Base-by-base conservation (phyloP, 2,888 invertebrate species). In the Acrobasis consociella region DNA sequence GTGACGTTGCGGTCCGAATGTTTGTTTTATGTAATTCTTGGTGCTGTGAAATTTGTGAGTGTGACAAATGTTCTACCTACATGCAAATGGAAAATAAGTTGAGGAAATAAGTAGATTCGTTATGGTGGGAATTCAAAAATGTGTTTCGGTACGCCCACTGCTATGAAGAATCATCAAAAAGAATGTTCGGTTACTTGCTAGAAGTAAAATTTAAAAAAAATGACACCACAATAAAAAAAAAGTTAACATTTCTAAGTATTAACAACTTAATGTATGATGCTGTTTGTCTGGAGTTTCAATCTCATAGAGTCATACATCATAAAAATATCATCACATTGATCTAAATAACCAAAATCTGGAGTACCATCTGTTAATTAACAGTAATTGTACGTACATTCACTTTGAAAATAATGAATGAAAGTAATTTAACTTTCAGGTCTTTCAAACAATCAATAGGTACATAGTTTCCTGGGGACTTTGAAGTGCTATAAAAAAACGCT, bases 361-460 rank as follows among this genome's bases (percentile, higher is more conserved):
- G 42, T 42, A 11, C 42, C 11, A 3, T 42, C 42, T 42, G 11
- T 10, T 42, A 39, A 42, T 42, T 11, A 42, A 42, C 3, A 13
- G 11, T 58, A 58, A 58, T 58, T 58, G 39, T 16, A 16, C 1
- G 39, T 16, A 16, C 1, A 16, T 38, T 38, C 16, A 38, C 59
- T 60, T 50, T 60, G 37, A 60, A 60, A 58, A 50, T 49, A n/a
- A n/a, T n/a, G n/a, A n/a, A n/a, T 38, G 50, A 50, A 16, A 17
- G 50, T 17, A 10, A 50, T 9, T 50, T 10, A 8, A 42, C 50
- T 50, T 50, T 50, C 50, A 50, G 50, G 16, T 17, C 10, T 11
- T 17, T 50, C 16, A 50, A 15, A 50, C 50, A 17, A 9, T 3
- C 22, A n/a, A n/a, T n/a, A n/a, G n/a, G n/a, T n/a, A 22, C 22